Conservation (phyloP, 2,888 invertebrate genomes). For the Argyra leucocephala region DNA sequence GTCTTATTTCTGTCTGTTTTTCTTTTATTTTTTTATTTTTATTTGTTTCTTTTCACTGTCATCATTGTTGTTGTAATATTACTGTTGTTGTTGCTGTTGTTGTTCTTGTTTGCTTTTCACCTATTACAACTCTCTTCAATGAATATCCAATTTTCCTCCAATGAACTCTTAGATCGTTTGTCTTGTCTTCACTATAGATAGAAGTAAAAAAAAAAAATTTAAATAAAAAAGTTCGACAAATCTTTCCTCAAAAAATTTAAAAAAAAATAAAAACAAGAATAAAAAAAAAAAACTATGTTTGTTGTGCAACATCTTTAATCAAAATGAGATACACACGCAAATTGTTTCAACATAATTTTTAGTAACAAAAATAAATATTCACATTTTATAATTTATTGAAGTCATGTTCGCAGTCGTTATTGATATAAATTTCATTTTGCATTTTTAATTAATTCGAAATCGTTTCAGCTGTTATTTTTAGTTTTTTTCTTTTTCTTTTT, state of each 20-base stretch:
- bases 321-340: constrained; percentile 23
- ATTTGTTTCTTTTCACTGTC: constrained; percentile 25
- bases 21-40: constrained; percentile 12
- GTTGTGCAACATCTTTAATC: constrained; percentile 17
- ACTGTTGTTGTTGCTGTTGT: constrained; percentile 21
- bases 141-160: background rate
- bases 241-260: background rate
- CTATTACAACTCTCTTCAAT: constrained; percentile 29
- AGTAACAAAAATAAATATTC: background rate
- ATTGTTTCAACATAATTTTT: constrained; percentile 12
- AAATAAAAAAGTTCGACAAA: background rate
- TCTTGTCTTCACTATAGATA: background rate
- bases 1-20: background rate
- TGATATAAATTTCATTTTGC: constrained; percentile 19
- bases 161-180: background rate
- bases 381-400: constrained; percentile 17
- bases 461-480: constrained; percentile 15
- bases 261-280: too few relatives aligned
- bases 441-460: constrained; percentile 19
- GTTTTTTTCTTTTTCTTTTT: constrained; percentile 4
- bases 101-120: constrained; percentile 27
- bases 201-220: background rate
- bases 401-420: constrained; percentile 20
- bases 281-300: background rate
- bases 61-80: constrained; percentile 16